phyloP scores from a whole-genome alignment of 2,797 vertebrate genomes.

The Tokudaia tokunoshimensis region DNA sequence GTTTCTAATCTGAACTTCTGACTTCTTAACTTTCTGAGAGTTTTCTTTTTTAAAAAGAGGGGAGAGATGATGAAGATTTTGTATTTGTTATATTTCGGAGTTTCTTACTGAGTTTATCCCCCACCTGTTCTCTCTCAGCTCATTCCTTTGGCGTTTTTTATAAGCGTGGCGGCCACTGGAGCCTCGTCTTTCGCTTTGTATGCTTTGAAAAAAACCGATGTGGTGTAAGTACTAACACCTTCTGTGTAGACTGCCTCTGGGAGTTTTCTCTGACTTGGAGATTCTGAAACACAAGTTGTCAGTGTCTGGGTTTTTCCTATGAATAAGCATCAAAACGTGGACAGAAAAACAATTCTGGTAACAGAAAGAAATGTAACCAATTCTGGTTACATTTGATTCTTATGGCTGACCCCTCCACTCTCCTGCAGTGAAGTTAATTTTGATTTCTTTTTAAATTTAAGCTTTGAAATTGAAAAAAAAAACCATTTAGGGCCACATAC shows the following conservation, averaged over 20 bases:
- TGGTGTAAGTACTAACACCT: conserved; percentile 90
- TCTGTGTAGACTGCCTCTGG: background rate
- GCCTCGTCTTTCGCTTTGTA: conserved; percentile 86
- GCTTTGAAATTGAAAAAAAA: conserved; percentile 16
- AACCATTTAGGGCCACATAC: background rate
- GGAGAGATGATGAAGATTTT: background rate
- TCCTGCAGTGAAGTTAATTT: background rate
- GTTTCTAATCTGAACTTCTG: conserved; percentile 46
- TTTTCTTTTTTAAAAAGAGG: background rate
- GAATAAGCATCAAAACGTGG: background rate
- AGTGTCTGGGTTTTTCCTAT: background rate
- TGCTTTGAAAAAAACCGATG: conserved; percentile 92
- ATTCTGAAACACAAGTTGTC: background rate
- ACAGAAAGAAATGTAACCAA: background rate
- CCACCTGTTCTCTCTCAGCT: conserved; percentile 88
- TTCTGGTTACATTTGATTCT: background rate
- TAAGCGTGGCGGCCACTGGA: conserved; percentile 86
- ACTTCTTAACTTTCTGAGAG: background rate
- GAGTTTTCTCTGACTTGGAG: background rate
- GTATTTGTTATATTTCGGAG: background rate
- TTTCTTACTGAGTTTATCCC: background rate
- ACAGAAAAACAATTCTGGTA: background rate
- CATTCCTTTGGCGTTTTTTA: conserved; percentile 91
- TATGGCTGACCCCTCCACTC: background rate
- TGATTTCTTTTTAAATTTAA: background rate